Base-by-base conservation (phyloP, 2,797 vertebrate species). In the Apogon hyalosoma region DNA sequence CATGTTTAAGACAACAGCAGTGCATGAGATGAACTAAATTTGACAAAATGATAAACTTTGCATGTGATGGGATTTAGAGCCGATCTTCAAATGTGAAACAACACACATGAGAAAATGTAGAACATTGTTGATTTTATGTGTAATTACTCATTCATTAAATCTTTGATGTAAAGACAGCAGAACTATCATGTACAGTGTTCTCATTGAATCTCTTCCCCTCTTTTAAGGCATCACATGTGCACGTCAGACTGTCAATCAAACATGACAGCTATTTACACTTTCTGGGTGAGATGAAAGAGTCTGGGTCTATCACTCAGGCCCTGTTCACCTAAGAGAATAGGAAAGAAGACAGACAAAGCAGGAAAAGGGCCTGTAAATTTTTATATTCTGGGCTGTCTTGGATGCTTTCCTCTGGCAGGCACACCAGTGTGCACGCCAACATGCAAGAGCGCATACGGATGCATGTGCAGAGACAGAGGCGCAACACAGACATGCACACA, bases 231-330 rank as follows among this genome's bases (percentile, higher is more conserved):
- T 89, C 84, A 71, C 83, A 64, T 82, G 87, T 86, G 78, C 71
- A 69, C 80, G 90, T 93, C 90, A 91, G 85, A 69, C 38, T 83
- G 86, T 93, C 92, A 92, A 91, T 94, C 92, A 93, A 93, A 93
- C 92, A 93, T 91, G 93, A 91, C 93, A 92, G 90, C 90, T 92
- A 91, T 93, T 92, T 93, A 93, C 88, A 86, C 91, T 89, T 79
- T 61, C 83, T 88, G 87, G 86, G 76, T 66, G 71, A 93, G 91
- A 93, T 94, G 86, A 93, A 93, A 93, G 89, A 69, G 78, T 77
- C 61, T 54, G 69, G 80, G 43, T 87, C 85, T 36, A 90, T 90
- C 89, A 79, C 84, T 90, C 86, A 87, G 87, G 85, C 85, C 87
- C 71, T 38, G 50, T 60, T 90, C 87, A 83, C 89, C 86, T 82